Evolutionary conservation across 2,797 vertebrate species (phyloP).

Genomic region (Muraenolepis orangiensis): DNA sequence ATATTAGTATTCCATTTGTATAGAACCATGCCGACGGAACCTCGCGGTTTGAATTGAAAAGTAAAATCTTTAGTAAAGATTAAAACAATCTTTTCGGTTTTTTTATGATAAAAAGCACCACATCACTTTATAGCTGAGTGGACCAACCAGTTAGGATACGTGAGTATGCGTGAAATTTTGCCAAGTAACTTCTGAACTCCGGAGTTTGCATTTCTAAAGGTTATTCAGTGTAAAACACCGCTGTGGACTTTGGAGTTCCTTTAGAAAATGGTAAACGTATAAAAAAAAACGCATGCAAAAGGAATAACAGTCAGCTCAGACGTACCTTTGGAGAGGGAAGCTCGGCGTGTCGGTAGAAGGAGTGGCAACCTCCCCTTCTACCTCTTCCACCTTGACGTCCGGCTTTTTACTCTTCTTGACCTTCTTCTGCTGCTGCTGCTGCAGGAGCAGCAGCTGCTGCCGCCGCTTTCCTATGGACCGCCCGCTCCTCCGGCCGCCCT

Average conservation of each 20-base stretch:
- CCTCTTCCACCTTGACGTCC: background rate
- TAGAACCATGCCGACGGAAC: background rate
- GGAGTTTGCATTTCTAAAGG: background rate
- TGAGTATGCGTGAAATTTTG: background rate
- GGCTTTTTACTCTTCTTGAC: conserved; percentile 72
- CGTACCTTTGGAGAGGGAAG: conserved; percentile 91
- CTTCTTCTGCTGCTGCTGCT: conserved; percentile 87
- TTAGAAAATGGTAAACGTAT: background rate
- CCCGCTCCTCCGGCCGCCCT: conserved; percentile 56
- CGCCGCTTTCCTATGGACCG: conserved; percentile 83
- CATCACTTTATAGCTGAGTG: background rate
- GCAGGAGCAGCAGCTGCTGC: too few species aligned
- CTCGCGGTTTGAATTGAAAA: background rate
- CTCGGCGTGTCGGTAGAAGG: conserved; percentile 80
- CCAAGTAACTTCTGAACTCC: background rate
- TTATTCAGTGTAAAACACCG: background rate
- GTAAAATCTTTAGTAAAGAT: background rate
- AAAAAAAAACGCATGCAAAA: background rate
- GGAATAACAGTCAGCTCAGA: background rate
- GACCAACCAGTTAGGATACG: background rate
- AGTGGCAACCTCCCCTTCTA: conserved; percentile 62
- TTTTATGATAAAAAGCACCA: background rate
- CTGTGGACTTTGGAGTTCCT: too few species aligned
- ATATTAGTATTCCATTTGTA: background rate
- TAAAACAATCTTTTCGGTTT: background rate